Evolutionary conservation across 2,888 invertebrate genomes (phyloP), one percentile per base, ranked within the genome.

Genomic region (Mesochorus sp.): DNA sequence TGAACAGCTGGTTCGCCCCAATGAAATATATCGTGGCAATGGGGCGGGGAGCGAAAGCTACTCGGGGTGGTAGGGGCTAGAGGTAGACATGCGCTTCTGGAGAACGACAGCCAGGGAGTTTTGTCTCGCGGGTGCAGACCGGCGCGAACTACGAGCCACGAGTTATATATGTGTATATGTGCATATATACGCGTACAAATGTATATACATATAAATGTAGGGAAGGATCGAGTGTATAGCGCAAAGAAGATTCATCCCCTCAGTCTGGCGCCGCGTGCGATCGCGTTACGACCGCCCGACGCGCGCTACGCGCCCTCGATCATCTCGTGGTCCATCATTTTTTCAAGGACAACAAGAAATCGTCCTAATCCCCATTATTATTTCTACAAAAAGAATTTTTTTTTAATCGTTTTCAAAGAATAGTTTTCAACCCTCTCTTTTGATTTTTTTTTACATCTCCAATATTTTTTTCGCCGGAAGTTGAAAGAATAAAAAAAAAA

Each of bases 201-300:
- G 31, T 26, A 10, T 28, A 55, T 12, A 31, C 55, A 21, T 68
- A 31, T n/a, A n/a, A 8, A 31, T 14, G 17, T 4, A 39, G 34
- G 6, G 28, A 39, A 39, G 24, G 68, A 21, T 70, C 79, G 74
- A 68, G 53, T 51, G 37, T 71, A 37, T 17, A 51, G 79, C 67
- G 82, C 78, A 79, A 76, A 76, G 79, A 72, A 79, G 81, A 83
- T 87, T 86, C 85, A 86, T 83, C 86, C 87, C 88, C 84, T 83
- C 84, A 89, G 89, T 89, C 85, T 85, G 82, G 84, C 87, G 87
- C 87, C 88, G 89, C 89, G 89, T 89, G 88, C 87, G 88, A 85
- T 85, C 86, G 84, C 82, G 86, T 83, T 71, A 83, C 81, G 83
- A 83, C 68, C 83, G 19, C 79, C 62, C 70, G 77, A 59, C 62